These are phyloP conservation scores for Ophion ellenae DNA, from an alignment of 2,888 invertebrate genomes.

Conservation along the genomic window DNA sequence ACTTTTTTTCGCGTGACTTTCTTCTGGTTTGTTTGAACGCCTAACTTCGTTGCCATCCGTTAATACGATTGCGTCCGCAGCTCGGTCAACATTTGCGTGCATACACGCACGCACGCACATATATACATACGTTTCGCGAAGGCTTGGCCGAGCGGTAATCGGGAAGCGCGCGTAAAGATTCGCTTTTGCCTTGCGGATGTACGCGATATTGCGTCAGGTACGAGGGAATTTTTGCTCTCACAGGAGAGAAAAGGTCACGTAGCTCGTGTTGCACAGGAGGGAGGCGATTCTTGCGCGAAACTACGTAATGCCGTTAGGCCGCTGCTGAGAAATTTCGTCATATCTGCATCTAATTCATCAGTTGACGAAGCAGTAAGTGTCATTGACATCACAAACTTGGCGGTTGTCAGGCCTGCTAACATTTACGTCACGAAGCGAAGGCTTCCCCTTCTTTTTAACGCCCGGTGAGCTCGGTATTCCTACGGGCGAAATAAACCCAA, in stretches of 20 bases:
- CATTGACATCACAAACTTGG: no score
- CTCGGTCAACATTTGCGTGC: no score
- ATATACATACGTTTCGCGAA: no score
- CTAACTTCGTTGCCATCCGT: constrained; percentile 46
- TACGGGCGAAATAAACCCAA: no score
- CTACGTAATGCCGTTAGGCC: constrained; percentile 38
- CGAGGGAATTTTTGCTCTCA: constrained; percentile 13
- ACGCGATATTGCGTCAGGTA: constrained; percentile 47
- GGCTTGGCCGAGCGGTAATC: no score
- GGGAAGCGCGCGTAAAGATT: background rate
- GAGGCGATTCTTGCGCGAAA: constrained; percentile 41
- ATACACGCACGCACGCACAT: no score
- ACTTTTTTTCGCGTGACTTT: constrained; percentile 31
- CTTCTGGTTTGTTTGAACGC: constrained; percentile 8
- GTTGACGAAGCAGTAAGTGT: no score
- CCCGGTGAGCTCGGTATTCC: no score
- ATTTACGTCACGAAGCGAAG: no score
- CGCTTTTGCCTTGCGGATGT: background rate
- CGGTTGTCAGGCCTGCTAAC: no score
- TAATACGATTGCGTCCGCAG: constrained; percentile 19
- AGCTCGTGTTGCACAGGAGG: constrained; percentile 45
- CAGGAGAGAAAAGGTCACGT: constrained; percentile 1
- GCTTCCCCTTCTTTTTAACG: no score
- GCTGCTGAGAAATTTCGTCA: background rate
- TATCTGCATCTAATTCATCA: background rate